Evolutionary conservation across 2,888 invertebrate genomes (phyloP), one percentile per base, ranked within the genome.

Genomic region (Drosophila paramelanica): DNA sequence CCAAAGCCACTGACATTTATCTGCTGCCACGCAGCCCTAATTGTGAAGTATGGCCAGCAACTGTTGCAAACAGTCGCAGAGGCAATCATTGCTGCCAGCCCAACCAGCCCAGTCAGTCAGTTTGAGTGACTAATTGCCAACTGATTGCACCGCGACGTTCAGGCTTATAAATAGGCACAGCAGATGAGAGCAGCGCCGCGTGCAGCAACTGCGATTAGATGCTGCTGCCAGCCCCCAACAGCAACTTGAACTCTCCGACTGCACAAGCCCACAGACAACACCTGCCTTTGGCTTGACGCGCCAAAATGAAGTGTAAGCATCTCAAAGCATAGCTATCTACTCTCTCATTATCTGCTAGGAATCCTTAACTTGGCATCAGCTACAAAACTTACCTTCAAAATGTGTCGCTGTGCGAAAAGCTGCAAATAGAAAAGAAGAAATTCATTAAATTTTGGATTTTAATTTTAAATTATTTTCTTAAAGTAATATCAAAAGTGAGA

Each of bases 51-150:
- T 73, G 76, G 56, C 45, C 64, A 52, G 64, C 55, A 69, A 50
- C 46, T 43, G 49, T 53, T 39, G 62, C 61, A 56, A 56, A 52
- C 36, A 5, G 11, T n/a, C 23, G 58, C 11, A 27, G 31, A 55
- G 14, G 43, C 73, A 57, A 69, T 68, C 57, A 59, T 58, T 61
- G 67, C 66, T 58, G 73, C 62, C 55, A 58, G 51, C n/a, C 53
- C 52, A 41, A 7, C 51, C 51, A 39, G 39, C 13, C 38, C 42
- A 51, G 46, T 39, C 70, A 71, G 68, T 74, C 79, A 62, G 70
- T 73, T 74, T 75, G 79, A 87, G 87, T 84, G 84, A 84, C 83
- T 84, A 84, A 84, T 84, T 84, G 83, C 84, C 70, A 61, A 71
- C 67, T 70, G 81, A 86, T 74, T 81, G 81, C 86, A 60, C 53